A percentile compares a stretch with the other conserved stretches of the same genome.
Conservation (phyloP, 2,888 invertebrate species). For the Phanerotoma sp. region DNA sequence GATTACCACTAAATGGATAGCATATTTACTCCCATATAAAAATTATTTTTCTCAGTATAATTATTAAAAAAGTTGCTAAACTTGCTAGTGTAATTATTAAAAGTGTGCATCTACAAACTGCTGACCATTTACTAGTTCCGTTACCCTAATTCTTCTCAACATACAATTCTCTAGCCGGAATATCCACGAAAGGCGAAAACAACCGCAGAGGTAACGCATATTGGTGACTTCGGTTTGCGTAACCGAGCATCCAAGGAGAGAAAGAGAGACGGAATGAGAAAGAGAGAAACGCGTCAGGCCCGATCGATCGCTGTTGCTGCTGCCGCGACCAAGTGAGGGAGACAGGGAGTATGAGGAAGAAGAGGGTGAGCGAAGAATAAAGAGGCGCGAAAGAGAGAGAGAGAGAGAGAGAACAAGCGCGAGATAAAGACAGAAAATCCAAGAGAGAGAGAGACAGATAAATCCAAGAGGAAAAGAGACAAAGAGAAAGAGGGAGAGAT, state of each 20-base stretch:
- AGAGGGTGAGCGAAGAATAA: constrained; percentile 14
- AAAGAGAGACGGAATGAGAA: constrained; percentile 1
- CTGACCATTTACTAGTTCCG: background rate
- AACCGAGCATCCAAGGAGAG: constrained; percentile 2
- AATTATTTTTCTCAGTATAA: no score
- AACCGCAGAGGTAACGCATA: constrained; percentile 9
- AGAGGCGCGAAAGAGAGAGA: constrained; percentile 17
- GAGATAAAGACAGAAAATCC: no score
- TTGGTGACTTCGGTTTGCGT: constrained; percentile 14
- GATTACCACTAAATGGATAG: no score
- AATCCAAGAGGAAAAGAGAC: no score
- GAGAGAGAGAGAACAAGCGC: no score
- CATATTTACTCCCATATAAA: no score
- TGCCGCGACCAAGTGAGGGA: constrained; percentile 21
- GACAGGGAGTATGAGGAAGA: constrained; percentile 17
- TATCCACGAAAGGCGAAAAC: background rate
- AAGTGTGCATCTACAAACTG: background rate
- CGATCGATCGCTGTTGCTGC: constrained; percentile 11
- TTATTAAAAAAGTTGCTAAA: no score
- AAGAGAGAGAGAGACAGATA: no score
- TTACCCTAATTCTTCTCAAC: background rate
- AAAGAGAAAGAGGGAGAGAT: no score
- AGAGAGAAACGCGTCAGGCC: constrained; percentile 12
- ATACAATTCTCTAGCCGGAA: background rate
- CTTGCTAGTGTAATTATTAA: no score